Evolutionary conservation across 2,888 invertebrate species (phyloP).

Genomic region (Incurvaria masculella): DNA sequence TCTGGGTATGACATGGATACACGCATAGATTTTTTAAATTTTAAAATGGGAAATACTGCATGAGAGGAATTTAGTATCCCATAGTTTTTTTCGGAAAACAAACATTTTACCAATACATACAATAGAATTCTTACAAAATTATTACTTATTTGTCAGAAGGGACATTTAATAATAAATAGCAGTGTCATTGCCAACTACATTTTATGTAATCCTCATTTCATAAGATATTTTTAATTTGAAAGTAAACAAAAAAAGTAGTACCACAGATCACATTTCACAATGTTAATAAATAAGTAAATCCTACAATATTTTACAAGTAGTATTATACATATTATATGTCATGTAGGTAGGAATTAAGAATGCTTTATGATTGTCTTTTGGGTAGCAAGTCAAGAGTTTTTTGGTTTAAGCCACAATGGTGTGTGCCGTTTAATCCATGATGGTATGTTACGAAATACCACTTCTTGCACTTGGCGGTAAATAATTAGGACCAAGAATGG

Average conservation of each 20-base stretch:
- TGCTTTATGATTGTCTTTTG: constrained; percentile 31
- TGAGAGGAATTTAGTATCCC: no score
- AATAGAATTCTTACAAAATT: no score
- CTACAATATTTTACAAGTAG: constrained; percentile 37
- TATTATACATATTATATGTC: no score
- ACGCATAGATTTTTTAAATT: no score
- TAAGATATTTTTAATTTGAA: neutral
- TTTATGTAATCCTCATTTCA: constrained; percentile 19
- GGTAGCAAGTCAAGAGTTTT: constrained; percentile 43
- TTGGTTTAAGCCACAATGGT: constrained; percentile 43
- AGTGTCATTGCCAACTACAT: constrained; percentile 37
- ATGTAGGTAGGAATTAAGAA: neutral
- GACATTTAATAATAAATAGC: no score
- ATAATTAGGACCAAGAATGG: constrained; percentile 74
- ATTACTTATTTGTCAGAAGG: no score
- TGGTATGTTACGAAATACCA: constrained; percentile 56
- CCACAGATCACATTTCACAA: neutral
- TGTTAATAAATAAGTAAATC: constrained; percentile 16
- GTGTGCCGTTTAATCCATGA: constrained; percentile 49
- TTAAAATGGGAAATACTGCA: no score
- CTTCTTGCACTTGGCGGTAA: constrained; percentile 72
- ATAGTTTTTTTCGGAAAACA: no score
- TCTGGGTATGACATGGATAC: no score
- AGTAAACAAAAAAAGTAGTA: no score
- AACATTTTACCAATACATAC: no score